Percentiles rank a stretch among this genome's conserved stretches.
Evolutionary conservation across 1,140 invertebrate genomes (phyloP).

Genomic region (Ylistrum balloti): DNA sequence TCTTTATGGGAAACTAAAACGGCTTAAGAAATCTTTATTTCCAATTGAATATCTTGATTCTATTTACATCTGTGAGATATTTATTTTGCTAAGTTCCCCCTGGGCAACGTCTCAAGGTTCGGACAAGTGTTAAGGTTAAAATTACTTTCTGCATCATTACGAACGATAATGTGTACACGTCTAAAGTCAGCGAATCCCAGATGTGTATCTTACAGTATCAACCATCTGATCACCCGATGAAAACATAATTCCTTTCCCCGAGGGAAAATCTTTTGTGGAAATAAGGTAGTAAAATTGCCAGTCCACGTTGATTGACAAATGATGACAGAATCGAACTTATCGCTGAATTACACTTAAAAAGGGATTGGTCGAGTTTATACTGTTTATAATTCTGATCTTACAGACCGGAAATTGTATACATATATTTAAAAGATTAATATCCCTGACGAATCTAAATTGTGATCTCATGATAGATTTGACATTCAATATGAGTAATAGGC

Average conservation of each 20-base stretch:
- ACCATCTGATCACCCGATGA: neutral
- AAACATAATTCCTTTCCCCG: conserved; percentile 4
- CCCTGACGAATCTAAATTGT: too few species aligned
- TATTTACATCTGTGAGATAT: neutral
- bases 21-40: neutral
- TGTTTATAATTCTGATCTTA: neutral
- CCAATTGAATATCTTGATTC: conserved; percentile 14
- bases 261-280: neutral
- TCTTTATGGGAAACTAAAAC: conserved; percentile 6
- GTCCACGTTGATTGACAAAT: neutral
- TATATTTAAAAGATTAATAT: neutral
- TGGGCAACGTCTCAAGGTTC: neutral
- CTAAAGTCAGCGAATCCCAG: neutral
- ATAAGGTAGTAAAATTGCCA: neutral
- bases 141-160: conserved; percentile 19
- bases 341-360: neutral
- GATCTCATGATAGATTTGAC: too few species aligned
- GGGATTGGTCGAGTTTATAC: neutral
- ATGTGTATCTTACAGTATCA: neutral
- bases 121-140: conserved; percentile 32
- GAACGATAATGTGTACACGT: neutral
- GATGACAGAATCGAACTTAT: conserved; percentile 25
- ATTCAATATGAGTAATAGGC: too few species aligned
- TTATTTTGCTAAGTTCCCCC: neutral
- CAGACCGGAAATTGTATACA: neutral